Evolutionary conservation across 2,797 vertebrate species (phyloP).

Genomic region (Halcyon chelicuti): DNA sequence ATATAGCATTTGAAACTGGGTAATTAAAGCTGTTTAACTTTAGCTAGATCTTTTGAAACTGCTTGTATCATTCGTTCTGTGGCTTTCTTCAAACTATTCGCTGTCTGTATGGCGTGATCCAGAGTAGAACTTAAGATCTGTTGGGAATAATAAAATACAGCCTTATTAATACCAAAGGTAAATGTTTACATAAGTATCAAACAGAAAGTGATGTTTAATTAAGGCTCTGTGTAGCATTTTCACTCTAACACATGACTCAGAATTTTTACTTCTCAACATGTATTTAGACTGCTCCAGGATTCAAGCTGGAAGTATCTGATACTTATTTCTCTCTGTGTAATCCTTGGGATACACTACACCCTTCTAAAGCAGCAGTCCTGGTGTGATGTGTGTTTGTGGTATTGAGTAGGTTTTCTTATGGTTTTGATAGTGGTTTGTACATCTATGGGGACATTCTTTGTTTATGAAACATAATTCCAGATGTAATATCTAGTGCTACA

Average conservation of each 20-base stretch:
- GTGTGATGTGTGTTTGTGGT: background rate
- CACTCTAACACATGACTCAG: too few relatives aligned
- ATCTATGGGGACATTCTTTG: background rate
- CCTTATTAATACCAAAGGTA: background rate
- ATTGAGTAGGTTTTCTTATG: background rate
- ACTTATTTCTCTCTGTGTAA: background rate
- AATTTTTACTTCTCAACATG: too few relatives aligned
- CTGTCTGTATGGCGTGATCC: constrained; percentile 88
- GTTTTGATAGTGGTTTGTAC: background rate
- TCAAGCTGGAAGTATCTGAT: background rate
- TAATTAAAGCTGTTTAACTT: constrained; percentile 66
- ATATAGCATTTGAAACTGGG: background rate
- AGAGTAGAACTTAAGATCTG: constrained; percentile 86
- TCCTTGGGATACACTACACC: background rate
- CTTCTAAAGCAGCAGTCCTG: background rate
- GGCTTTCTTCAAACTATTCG: constrained; percentile 87
- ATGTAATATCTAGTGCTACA: background rate
- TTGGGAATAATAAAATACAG: constrained; percentile 4
- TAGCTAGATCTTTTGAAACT: constrained; percentile 86
- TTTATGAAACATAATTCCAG: background rate
- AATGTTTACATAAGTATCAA: background rate
- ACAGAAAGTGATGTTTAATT: background rate
- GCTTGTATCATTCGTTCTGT: constrained; percentile 88
- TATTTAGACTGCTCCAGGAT: background rate
- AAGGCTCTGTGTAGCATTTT: background rate